Base-by-base conservation (phyloP, 2,797 vertebrate species). In the Poeciliopsis gracilis region DNA sequence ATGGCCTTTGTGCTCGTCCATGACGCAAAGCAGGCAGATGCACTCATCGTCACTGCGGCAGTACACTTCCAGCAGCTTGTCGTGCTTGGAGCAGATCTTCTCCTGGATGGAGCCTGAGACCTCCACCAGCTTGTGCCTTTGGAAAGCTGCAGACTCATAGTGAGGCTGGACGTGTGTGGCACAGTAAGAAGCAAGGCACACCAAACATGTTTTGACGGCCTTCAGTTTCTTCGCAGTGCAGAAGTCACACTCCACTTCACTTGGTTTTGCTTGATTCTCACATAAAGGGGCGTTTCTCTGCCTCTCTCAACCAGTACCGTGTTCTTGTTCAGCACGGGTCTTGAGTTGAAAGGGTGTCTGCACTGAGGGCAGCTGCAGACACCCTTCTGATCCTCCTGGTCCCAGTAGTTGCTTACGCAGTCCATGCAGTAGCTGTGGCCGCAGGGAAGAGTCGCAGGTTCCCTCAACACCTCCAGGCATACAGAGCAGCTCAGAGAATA, bases 111-210 rank as follows among this genome's bases (percentile, higher is more conserved):
- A 83, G 0, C 96, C 92, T 0, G 85, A 73, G 11, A 81, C 85
- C 7, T 89, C 80, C 80, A 95, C 95, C 33, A 98, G 92, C 72
- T 85, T 92, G 94, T 98, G 97, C 87, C 94, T 95, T 86, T 83
- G 94, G 88, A 98, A 97, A 0, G 96, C 96, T 0, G 95, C 95
- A 79, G 96, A 97, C 57, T 96, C 94, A 25, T 88, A 91, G 93
- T 98, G 97, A 5, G 97, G 97, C 88, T 79, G 90, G 71, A 98
- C 81, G 90, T 98, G 97, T 74, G 95, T 93, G 18, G 77, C 33
- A 88, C 97, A 98, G 94, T 96, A 98, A 38, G 97, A 97, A 0
- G 96, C 97, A 93, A 97, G 93, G 90, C 97, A 98, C 82, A 96
- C 96, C 70, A 98, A 94, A 80, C 97, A 98, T 1, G 96, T 97